A percentile compares a stretch with the other conserved stretches of the same genome.
phyloP scores from a whole-genome alignment of 2,888 invertebrate genomes.

The Flexamia atlantica region DNA sequence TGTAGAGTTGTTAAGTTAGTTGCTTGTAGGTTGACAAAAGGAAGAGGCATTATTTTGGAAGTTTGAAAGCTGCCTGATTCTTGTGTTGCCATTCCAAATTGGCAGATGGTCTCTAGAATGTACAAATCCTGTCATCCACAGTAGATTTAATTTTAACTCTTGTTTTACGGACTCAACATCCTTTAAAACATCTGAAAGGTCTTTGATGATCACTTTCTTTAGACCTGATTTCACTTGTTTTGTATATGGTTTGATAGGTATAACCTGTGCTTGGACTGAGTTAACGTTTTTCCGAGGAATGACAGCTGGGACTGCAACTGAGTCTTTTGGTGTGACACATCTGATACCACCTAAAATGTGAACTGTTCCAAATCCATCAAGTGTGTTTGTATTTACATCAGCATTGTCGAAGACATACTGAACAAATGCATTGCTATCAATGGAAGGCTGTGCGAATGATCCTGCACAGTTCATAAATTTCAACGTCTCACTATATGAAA shows the following conservation, averaged over 20 bases:
- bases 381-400: neutral
- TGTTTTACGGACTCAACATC: neutral
- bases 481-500: neutral
- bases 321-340: neutral
- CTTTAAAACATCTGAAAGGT: neutral
- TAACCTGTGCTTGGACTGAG: neutral
- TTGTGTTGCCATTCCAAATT: conserved; percentile 24
- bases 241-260: conserved; percentile 13
- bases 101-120: neutral
- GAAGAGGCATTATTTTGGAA: conserved; percentile 7
- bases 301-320: neutral
- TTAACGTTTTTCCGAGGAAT: neutral
- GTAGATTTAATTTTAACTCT: neutral
- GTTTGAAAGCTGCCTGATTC: conserved; percentile 12
- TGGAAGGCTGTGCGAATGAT: neutral
- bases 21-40: conserved; percentile 23
- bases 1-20: neutral
- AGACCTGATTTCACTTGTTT: neutral
- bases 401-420: conserved; percentile 10
- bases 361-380: neutral
- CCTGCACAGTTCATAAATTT: neutral
- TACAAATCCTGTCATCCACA: neutral
- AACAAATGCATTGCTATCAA: neutral
- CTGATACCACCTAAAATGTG: neutral
- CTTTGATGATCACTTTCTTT: neutral